phyloP scores from a whole-genome alignment of 2,888 invertebrate genomes.

The Ophraella communa region DNA sequence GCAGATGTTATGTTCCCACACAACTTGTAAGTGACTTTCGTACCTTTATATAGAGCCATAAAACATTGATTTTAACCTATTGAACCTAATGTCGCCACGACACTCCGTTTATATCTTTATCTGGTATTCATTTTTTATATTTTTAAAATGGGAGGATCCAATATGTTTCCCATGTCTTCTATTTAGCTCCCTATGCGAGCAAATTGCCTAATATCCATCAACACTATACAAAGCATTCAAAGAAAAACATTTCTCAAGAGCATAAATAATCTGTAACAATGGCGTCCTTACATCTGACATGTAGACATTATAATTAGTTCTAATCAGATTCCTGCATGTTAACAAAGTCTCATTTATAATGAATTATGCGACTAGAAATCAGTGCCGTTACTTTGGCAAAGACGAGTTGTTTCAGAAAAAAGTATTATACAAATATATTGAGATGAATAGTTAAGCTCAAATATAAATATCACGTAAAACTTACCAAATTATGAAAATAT shows the following conservation, averaged over 20 bases:
- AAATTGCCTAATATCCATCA: slow-evolving; percentile 20
- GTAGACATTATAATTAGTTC: slow-evolving; percentile 24
- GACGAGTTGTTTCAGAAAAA: not conserved
- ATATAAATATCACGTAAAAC: no score
- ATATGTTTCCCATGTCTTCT: slow-evolving; percentile 8
- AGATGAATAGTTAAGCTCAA: no score
- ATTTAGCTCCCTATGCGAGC: not conserved
- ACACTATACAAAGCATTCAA: slow-evolving; percentile 3
- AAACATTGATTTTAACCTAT: not conserved
- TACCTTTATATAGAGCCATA: not conserved
- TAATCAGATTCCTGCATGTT: slow-evolving; percentile 24
- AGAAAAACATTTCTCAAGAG: slow-evolving; percentile 11
- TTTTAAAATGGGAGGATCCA: slow-evolving; percentile 3
- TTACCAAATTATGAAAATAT: no score
- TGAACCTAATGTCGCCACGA: not conserved
- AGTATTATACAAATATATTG: no score
- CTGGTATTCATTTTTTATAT: not conserved
- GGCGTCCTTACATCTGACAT: slow-evolving; percentile 19
- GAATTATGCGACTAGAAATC: not conserved
- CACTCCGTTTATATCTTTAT: not conserved
- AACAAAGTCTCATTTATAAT: slow-evolving; percentile 17
- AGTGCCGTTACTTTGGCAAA: not conserved
- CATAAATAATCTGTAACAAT: slow-evolving; percentile 25
- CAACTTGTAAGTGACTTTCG: not conserved
- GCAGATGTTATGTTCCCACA: not conserved